Percentiles rank a stretch among this genome's conserved stretches.
Conservation (phyloP, 2,113 vertebrate genomes). For the Platichthys stellatus region DNA sequence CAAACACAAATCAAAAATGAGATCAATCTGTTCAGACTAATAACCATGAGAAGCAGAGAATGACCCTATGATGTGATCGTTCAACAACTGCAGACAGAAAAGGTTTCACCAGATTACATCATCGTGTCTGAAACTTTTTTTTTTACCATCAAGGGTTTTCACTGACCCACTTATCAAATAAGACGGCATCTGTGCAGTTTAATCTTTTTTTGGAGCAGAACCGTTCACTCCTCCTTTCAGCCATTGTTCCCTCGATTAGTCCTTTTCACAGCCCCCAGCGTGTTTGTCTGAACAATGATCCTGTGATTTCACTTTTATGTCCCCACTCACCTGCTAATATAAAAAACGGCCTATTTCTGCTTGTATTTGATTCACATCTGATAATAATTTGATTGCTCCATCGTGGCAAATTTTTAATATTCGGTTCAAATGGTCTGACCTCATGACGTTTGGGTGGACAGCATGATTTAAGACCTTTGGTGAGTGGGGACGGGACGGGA, state of each 20-base stretch:
- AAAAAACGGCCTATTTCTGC: constrained; percentile 17
- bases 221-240: constrained; percentile 41
- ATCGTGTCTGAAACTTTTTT: constrained; percentile 16
- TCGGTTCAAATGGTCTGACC: constrained; percentile 42
- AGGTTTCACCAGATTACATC: constrained; percentile 53
- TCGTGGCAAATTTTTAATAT: constrained; percentile 30
- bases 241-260: constrained; percentile 51
- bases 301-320: constrained; percentile 40
- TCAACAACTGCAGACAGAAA: constrained; percentile 23
- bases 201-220: constrained; percentile 25
- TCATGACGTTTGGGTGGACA: constrained; percentile 10
- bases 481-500: constrained; percentile 1
- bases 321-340: constrained; percentile 3
- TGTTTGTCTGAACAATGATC: constrained; percentile 42
- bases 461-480: constrained; percentile 55
- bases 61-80: not conserved
- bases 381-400: constrained; percentile 28
- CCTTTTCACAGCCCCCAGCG: constrained; percentile 25
- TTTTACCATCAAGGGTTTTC: constrained; percentile 17
- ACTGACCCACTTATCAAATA: constrained; percentile 29
- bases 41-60: not conserved
- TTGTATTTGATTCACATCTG: constrained; percentile 39
- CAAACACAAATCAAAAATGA: constrained; percentile 30
- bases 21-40: constrained; percentile 15
- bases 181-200: constrained; percentile 24